Conservation (phyloP, 2,888 invertebrate genomes). For the Meandrusa payeni region DNA sequence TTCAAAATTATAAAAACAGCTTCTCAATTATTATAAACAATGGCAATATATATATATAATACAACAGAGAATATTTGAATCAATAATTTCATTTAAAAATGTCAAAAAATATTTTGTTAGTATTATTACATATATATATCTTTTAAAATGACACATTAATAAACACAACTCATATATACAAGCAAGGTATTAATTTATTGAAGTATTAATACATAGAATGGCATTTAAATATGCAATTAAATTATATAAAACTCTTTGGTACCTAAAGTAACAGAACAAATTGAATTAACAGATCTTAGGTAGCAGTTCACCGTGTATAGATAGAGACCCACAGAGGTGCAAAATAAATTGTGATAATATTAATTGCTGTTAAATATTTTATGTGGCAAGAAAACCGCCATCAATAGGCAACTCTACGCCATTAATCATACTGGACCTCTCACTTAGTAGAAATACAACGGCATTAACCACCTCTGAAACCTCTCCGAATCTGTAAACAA, state of each 20-base stretch:
- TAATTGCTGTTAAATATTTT: conserved; percentile 29
- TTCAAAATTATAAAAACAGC: no score
- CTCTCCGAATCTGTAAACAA: conserved; percentile 85
- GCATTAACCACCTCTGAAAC: conserved; percentile 91
- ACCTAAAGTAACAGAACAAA: conserved; percentile 26
- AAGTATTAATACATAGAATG: background rate
- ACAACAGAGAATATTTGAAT: no score
- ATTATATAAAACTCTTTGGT: conserved; percentile 32
- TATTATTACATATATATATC: no score
- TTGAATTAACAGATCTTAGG: conserved; percentile 30
- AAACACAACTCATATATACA: no score
- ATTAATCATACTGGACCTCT: conserved; percentile 89
- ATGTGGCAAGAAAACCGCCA: conserved; percentile 86
- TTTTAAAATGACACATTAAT: no score
- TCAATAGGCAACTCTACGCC: conserved; percentile 90
- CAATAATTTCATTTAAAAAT: no score
- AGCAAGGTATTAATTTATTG: background rate
- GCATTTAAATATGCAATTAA: conserved; percentile 2
- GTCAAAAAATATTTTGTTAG: no score
- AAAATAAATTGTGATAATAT: conserved; percentile 5
- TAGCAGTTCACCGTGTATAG: conserved; percentile 6
- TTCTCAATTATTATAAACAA: no score
- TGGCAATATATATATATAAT: no score
- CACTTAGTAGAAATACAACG: conserved; percentile 88
- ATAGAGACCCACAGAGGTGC: conserved; percentile 12